phyloP scores from a whole-genome alignment of 2,113 vertebrate species.

The Zeus faber region DNA sequence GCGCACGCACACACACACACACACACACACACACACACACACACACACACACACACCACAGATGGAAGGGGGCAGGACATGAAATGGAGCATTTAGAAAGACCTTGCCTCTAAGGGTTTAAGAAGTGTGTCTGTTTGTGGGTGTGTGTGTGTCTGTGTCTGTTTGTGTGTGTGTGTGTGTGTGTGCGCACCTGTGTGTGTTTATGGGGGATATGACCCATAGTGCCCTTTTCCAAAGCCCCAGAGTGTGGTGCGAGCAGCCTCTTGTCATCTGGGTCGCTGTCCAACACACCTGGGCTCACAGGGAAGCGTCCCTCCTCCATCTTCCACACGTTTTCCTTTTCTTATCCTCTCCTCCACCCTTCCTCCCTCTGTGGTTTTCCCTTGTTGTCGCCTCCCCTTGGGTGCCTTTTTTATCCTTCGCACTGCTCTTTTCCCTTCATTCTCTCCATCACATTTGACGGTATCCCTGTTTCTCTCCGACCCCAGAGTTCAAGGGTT shows the following conservation, averaged over 20 bases:
- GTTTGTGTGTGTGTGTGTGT: background rate
- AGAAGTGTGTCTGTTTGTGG: no score
- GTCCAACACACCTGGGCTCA: background rate
- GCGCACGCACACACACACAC: no score
- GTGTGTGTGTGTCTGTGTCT: no score
- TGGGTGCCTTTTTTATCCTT: background rate
- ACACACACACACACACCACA: background rate
- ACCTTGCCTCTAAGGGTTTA: background rate
- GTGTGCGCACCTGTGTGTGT: background rate
- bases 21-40: background rate
- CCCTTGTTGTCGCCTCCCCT: background rate
- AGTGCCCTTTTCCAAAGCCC: background rate
- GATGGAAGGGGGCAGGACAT: background rate
- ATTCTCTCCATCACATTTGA: background rate
- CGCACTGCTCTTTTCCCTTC: background rate
- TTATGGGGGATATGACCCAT: background rate
- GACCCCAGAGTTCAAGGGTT: no score
- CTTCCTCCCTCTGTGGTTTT: background rate
- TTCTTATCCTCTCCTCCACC: background rate
- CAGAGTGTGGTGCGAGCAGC: background rate
- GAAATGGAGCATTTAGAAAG: background rate
- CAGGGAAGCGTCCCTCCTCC: background rate
- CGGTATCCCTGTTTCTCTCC: background rate
- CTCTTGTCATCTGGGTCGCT: background rate
- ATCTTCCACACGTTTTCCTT: background rate